phyloP scores from a whole-genome alignment of 2,797 vertebrate genomes.

The Notoglanidium macrostoma region DNA sequence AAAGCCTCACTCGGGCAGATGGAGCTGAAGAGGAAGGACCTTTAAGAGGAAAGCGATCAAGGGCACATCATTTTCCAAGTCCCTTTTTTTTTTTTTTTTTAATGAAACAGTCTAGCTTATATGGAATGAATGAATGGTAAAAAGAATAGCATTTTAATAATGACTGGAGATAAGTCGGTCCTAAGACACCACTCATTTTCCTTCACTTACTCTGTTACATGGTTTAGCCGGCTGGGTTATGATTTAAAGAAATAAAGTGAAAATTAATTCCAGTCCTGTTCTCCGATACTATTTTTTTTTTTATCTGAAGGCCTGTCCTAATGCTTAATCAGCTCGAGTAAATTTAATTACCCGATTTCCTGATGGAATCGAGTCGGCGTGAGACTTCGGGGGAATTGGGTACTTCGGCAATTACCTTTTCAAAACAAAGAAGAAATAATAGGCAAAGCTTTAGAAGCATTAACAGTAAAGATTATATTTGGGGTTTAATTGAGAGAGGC shows the following conservation, averaged over 20 bases:
- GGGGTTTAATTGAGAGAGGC: not conserved
- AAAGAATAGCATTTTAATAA: not conserved
- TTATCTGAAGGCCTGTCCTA: not conserved
- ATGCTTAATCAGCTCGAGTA: slow-evolving; percentile 4
- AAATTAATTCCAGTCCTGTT: not conserved
- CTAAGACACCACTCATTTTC: not conserved
- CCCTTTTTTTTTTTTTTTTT: too few species aligned
- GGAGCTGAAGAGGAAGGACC: not conserved
- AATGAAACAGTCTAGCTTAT: not conserved
- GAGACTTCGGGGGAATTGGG: not conserved
- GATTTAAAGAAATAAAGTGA: not conserved
- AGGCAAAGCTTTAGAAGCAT: not conserved
- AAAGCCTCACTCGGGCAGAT: not conserved
- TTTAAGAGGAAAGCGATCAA: not conserved
- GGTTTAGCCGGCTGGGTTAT: not conserved
- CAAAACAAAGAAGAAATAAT: slow-evolving; percentile 1
- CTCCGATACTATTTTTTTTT: not conserved
- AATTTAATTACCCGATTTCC: slow-evolving; percentile 2
- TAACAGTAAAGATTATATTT: not conserved
- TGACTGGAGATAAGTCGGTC: not conserved
- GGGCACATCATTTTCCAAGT: too few species aligned
- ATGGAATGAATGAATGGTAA: not conserved
- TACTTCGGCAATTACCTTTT: not conserved
- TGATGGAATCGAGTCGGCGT: not conserved
- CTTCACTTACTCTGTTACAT: not conserved